Base-by-base conservation (phyloP, 2,888 invertebrate genomes). In the Ptilodon capucinus region DNA sequence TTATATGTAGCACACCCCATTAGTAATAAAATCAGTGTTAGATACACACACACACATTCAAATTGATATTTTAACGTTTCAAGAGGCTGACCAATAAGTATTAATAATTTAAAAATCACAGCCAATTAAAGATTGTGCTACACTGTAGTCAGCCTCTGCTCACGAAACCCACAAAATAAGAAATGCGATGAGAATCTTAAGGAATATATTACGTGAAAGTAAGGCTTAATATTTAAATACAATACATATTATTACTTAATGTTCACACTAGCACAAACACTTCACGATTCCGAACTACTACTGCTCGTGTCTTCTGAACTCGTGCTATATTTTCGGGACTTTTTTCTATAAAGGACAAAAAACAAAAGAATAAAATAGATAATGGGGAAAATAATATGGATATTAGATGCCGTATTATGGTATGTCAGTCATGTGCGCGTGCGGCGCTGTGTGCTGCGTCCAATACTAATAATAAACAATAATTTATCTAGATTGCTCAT, bases 261-360 rank as follows among this genome's bases (percentile, higher is more conserved):
- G 60, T 68, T 61, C 71, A 75, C 74, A 68, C 77, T 78, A 82
- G 75, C 74, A 66, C 77, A 75, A 59, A 70, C 79, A 80, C 82
- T 80, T 77, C 79, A 79, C 83, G 86, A 88, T 76, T 82, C 76
- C 81, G 85, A 84, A 82, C 81, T 82, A 82, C 81, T 82, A 86
- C 83, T 84, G 84, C 83, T 86, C 64, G 85, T 81, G 82, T 85
- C 88, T 83, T 81, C 85, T 60, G 87, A 85, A 74, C 88, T 85
- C 81, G 87, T 86, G 84, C 87, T 89, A 87, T 81, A 80, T 68
- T 84, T 85, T 81, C 90, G 86, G 71, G 85, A 81, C 70, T 86
- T 88, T 87, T 85, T 87, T 89, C 92, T 92, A 92, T 86, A 92
- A 91, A 80, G 77, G n/a, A n/a, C n/a, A n/a, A 81, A 77, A 73